Evolutionary conservation across 1,140 invertebrate genomes (phyloP).

Genomic region (Hesperophylax magnus): DNA sequence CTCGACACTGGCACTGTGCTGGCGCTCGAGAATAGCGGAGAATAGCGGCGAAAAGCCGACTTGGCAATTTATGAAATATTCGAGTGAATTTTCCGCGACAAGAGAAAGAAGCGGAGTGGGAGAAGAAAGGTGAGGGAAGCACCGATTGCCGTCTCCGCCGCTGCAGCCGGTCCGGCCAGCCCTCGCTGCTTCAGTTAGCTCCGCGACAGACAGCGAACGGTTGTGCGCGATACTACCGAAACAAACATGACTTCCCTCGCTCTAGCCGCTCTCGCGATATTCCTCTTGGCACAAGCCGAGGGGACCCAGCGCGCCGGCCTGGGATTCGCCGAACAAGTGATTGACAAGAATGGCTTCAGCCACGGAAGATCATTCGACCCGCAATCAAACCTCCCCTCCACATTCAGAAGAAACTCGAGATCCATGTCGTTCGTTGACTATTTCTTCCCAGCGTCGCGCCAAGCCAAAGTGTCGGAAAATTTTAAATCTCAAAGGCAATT

Average conservation of each 20-base stretch:
- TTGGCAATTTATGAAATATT: conserved; percentile 44
- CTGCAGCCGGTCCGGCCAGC: conserved; percentile 61
- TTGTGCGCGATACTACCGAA: conserved; percentile 57
- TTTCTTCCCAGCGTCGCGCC: conserved; percentile 68
- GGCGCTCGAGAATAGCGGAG: conserved; percentile 39
- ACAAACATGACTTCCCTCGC: conserved; percentile 61
- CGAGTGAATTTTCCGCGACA: conserved; percentile 48
- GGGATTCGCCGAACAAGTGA: conserved; percentile 49
- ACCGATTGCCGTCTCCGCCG: not conserved
- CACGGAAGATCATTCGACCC: not conserved
- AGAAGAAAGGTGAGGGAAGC: conserved; percentile 27
- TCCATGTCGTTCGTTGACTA: conserved; percentile 70
- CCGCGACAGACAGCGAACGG: conserved; percentile 63
- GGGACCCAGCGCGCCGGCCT: conserved; percentile 53
- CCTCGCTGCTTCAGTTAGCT: conserved; percentile 60
- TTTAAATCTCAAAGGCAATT: conserved; percentile 54
- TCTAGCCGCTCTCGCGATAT: conserved; percentile 59
- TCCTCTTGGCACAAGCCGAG: conserved; percentile 55
- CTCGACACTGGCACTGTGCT: conserved; percentile 42
- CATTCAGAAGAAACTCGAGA: conserved; percentile 63
- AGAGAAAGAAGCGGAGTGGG: conserved; percentile 19
- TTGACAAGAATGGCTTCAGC: conserved; percentile 45
- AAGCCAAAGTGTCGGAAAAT: conserved; percentile 66
- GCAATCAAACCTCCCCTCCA: conserved; percentile 56
- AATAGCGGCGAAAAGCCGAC: conserved; percentile 49